Evolutionary conservation across 2,797 vertebrate species (phyloP), one percentile per base, ranked within the genome.

Genomic region (Gadopsis bispinosus): DNA sequence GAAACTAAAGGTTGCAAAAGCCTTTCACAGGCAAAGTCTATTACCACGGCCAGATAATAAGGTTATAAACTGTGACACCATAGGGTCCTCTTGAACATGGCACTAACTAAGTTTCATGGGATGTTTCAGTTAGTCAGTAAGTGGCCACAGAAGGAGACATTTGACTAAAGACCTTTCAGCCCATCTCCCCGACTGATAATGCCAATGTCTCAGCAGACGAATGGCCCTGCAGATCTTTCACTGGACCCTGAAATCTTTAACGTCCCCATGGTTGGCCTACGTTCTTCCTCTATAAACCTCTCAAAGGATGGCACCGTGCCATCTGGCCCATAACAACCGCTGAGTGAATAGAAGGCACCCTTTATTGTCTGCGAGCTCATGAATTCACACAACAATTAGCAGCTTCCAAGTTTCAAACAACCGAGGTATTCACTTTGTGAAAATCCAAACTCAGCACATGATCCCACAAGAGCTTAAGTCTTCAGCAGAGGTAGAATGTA

Each of bases 291-390:
- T 91, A 78, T 71, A 67, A 85, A 84, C 56, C 69, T 88, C 89
- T 93, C 82, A 92, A 92, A 83, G 89, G 86, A 88, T 94, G 94
- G 91, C 91, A 92, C 85, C 7, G 79, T 91, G 93, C 93, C 94
- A 93, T 87, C 88, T 93, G 92, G 90, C 90, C 85, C 63, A 29
- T 78, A 87, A 81, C 86, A 86, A 64, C 60, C 62, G 39, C 37
- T 4, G 14, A 84, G 69, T 79, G 87, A 94, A 93, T 83, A 88
- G 70, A 90, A 88, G 83, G 71, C 70, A 79, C 63, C 79, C 77
- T 91, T 92, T 78, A 90, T 89, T 91, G 92, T 90, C 88, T 86
- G 37, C 14, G 1, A 54, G 62, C 81, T 86, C 84, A 85, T 71
- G 81, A 91, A 91, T 91, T 93, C 91, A 94, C 82, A 82, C 71